These are phyloP conservation scores for Erythrolamprus reginae DNA, from an alignment of 2,113 vertebrate genomes.

Conservation along the genomic window DNA sequence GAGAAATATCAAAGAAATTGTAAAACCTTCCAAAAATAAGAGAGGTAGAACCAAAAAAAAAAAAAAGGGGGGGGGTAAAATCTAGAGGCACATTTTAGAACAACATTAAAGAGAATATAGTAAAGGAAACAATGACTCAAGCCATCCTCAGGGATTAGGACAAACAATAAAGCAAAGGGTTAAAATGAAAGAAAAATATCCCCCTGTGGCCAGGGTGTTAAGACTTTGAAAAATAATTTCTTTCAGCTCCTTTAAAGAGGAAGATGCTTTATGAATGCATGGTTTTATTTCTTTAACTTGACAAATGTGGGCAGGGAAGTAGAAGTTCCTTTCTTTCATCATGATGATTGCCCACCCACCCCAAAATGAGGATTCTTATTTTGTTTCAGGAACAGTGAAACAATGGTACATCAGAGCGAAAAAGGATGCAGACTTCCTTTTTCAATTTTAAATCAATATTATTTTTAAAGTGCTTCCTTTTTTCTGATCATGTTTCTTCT, in stretches of 20 bases:
- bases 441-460: not conserved
- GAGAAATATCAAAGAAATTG: not conserved
- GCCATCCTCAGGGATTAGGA: not conserved
- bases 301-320: not conserved
- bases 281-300: not conserved
- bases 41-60: not conserved
- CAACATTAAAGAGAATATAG: not conserved
- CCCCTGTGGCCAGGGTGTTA: not conserved
- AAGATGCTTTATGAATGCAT: not conserved
- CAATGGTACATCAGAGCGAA: not conserved
- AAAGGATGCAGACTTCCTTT: not conserved
- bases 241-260: not conserved
- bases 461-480: not conserved
- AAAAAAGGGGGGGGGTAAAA: accelerated
- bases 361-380: not conserved
- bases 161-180: not conserved
- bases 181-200: not conserved
- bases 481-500: not conserved
- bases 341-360: not conserved
- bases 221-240: not conserved
- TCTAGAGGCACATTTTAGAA: not conserved
- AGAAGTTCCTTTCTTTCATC: too few species aligned
- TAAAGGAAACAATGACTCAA: not conserved
- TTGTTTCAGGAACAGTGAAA: not conserved
- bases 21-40: not conserved